phyloP scores from a whole-genome alignment of 2,888 invertebrate genomes.

The Cephus rjabovi region DNA sequence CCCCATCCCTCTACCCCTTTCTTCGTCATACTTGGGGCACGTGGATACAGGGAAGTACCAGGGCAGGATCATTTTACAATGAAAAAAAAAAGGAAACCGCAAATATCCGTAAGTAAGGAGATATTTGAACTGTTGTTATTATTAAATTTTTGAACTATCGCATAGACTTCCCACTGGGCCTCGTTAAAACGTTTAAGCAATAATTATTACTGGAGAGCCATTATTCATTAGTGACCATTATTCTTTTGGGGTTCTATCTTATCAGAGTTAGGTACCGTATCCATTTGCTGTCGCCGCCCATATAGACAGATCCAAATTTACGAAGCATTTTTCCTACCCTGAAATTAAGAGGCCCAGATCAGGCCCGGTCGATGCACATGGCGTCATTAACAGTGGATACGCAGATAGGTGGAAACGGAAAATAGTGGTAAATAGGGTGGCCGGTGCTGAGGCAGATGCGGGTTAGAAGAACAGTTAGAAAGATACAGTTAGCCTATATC shows the following conservation, averaged over 20 bases:
- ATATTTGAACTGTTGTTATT: background rate
- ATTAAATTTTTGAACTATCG: background rate
- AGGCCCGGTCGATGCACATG: conserved; percentile 41
- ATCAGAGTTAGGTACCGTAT: background rate
- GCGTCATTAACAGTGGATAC: conserved; percentile 36
- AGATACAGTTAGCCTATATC: conserved; percentile 8
- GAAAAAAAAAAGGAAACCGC: background rate
- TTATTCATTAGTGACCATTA: background rate
- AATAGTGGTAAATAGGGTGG: conserved; percentile 18
- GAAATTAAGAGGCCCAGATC: conserved; percentile 40
- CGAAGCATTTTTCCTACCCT: conserved; percentile 13
- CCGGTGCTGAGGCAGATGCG: conserved; percentile 25
- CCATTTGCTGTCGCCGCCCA: background rate
- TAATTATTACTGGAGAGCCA: background rate
- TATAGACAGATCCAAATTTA: background rate
- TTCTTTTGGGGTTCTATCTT: background rate
- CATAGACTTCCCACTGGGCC: background rate
- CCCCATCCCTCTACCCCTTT: background rate
- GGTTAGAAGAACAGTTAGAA: conserved; percentile 23
- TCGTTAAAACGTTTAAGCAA: background rate
- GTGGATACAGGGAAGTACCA: background rate
- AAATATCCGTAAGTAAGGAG: background rate
- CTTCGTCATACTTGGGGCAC: background rate
- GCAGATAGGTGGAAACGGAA: conserved; percentile 18
- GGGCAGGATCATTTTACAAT: background rate